Evolutionary conservation across 2,797 vertebrate genomes (phyloP).

Genomic region (Thunnus albacares): DNA sequence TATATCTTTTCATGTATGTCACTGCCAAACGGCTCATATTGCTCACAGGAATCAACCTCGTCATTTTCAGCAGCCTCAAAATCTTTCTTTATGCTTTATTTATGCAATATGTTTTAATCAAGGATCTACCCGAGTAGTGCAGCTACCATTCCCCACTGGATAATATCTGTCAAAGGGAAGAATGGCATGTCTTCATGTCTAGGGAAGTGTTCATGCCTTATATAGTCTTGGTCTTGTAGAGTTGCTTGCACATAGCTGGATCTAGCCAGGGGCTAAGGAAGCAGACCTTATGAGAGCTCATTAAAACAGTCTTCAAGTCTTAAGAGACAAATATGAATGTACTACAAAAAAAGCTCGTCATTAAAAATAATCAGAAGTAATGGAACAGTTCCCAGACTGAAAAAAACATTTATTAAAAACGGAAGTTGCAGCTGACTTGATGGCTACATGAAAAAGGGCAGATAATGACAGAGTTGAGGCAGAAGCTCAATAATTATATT

Average conservation of each 20-base stretch:
- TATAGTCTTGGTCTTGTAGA: slow-evolving; percentile 80
- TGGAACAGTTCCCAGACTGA: slow-evolving; percentile 61
- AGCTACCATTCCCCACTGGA: slow-evolving; percentile 72
- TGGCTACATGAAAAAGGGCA: slow-evolving; percentile 28
- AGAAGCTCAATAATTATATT: slow-evolving; percentile 6
- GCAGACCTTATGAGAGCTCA: slow-evolving; percentile 82
- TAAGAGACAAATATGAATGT: slow-evolving; percentile 73
- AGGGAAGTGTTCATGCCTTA: slow-evolving; percentile 83
- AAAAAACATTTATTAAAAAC: slow-evolving; percentile 57
- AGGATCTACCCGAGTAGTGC: slow-evolving; percentile 57
- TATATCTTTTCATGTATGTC: slow-evolving; percentile 26
- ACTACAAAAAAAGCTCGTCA: slow-evolving; percentile 58
- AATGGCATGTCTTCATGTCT: slow-evolving; percentile 84
- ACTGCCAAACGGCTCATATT: slow-evolving; percentile 41
- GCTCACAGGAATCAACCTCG: slow-evolving; percentile 31
- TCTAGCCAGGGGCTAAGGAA: slow-evolving; percentile 78
- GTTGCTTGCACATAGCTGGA: slow-evolving; percentile 75
- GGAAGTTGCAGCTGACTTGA: slow-evolving; percentile 37
- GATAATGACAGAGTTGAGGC: slow-evolving; percentile 29
- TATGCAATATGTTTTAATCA: slow-evolving; percentile 73
- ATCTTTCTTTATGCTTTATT: slow-evolving; percentile 59
- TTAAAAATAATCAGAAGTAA: slow-evolving; percentile 75
- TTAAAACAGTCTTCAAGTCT: slow-evolving; percentile 79
- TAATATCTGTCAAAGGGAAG: slow-evolving; percentile 83
- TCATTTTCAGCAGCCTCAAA: slow-evolving; percentile 35